A percentile compares a stretch with the other conserved stretches of the same genome.
These are phyloP conservation scores for Drosophila nannoptera DNA, from an alignment of 1,140 invertebrate species.

Conservation along the genomic window DNA sequence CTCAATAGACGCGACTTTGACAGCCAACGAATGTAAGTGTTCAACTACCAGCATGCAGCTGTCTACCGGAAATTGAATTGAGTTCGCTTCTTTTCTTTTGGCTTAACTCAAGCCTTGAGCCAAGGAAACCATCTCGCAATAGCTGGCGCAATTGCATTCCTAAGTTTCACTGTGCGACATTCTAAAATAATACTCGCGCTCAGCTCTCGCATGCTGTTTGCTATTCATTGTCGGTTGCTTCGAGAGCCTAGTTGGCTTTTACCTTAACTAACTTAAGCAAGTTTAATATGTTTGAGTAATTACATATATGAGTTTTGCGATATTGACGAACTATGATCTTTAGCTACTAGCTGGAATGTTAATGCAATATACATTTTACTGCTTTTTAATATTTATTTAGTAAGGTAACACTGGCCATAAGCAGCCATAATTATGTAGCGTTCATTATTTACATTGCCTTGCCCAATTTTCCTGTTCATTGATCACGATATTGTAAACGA, in stretches of 20 bases:
- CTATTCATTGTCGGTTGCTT: constrained; percentile 16
- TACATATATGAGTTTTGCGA: background rate
- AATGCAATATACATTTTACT: no score
- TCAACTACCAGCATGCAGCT: constrained; percentile 52
- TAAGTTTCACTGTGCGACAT: background rate
- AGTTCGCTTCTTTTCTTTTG: constrained; percentile 21
- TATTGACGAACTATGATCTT: no score
- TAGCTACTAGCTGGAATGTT: no score
- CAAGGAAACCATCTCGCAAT: background rate
- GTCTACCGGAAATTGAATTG: constrained; percentile 68
- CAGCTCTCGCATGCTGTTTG: constrained; percentile 11
- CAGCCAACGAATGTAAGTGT: constrained; percentile 64
- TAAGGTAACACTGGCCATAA: no score
- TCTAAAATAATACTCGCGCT: constrained; percentile 10
- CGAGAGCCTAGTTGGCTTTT: constrained; percentile 9
- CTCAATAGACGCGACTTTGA: constrained; percentile 33
- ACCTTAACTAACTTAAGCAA: constrained; percentile 1
- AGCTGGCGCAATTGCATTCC: constrained; percentile 15
- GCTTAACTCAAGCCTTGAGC: background rate
- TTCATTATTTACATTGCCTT: no score
- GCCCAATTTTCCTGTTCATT: no score
- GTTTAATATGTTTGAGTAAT: background rate
- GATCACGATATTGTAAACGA: no score
- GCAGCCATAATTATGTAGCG: no score
- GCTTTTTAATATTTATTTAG: no score